Base-by-base conservation (phyloP, 2,797 vertebrate genomes). In the Sebastes vulpes region DNA sequence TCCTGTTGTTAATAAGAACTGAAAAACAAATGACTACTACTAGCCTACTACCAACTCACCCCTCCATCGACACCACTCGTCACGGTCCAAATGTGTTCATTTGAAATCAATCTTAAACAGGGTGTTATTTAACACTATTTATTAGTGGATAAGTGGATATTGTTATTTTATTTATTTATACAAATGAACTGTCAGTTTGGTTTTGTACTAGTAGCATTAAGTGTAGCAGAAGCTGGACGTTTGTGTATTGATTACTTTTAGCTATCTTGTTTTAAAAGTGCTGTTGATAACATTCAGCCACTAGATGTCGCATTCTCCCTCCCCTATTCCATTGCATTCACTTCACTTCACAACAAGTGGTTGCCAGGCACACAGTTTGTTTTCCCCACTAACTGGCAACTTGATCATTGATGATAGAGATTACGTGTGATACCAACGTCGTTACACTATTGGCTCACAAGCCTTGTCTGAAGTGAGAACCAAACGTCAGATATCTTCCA, bases 261-360 rank as follows among this genome's bases (percentile, higher is more conserved):
- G 21, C 12, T 5, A 20, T 35, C 8, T 52, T 38, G 20, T 46
- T 61, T 23, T 7, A 18, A 48, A 48, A 16, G 14, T 46, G 38
- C 14, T 18, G 16, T 18, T 46, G 38, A 18, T 42, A 16, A 42
- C 38, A 46, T 46, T 46, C 6, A 46, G 5, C 38, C 14, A 0
- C 38, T 18, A 46, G 16, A 46, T 46, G 38, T 46, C 6, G 6
- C 38, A 16, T 46, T 46, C 38, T 46, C 14, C 38, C 14, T 46
- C 38, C 14, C 14, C 38, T 0, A 0, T 42, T 6, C 38, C 38
- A 1, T 16, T 42, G 0, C 38, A 42, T 42, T 42, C 38, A 42
- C 38, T 9, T 31, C 31, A 31, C 31, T 35, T 35, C 32, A 35
- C 32, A 42, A 42, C 38, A 16, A 42, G 38, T 18, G 38, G 38